Base-by-base conservation (phyloP, 2,797 vertebrate species). In the Balearica regulorum region DNA sequence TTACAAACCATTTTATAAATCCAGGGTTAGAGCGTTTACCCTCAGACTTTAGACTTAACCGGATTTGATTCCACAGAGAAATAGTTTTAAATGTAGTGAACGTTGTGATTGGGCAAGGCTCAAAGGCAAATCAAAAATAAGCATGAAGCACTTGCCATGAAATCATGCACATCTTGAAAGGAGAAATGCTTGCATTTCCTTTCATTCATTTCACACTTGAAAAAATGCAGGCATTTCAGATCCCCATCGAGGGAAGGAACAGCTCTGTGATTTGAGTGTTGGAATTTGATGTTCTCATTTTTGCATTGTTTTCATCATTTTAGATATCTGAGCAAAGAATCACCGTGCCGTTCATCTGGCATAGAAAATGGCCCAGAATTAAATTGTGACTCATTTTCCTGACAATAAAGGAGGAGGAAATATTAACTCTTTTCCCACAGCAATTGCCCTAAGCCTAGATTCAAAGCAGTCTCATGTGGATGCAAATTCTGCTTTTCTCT, bases 371-470 rank as follows among this genome's bases (percentile, higher is more conserved):
- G 71, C 66, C 64, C 57, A 80, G 57, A 89, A 85, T 83, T 82
- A 92, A 95, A 73, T 46, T 72, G 49, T 92, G 83, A 85, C 33
- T 93, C 64, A 71, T 93, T 92, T 90, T 96, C 81, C 58, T 51
- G 33, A 85, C 76, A 92, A 48, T 77, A 65, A 91, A 60, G 70
- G 68, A 81, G 84, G 37, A 89, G 41, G 65, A 94, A 94, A 83
- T 87, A 54, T 29, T 83, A 91, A 58, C 54, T 82, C 65, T 75
- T 83, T 85, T 89, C 61, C 81, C 61, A 75, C 44, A 81, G 61
- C 70, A 51, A 90, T 39, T 41, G 41, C 54, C 72, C 51, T 75
- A 70, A 89, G 68, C 75, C 25, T 62, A 61, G 33, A 83, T 94
- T 92, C 64, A 77, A 84, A 71, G 79, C 70, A 87, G 81, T 14